Base-by-base conservation (phyloP, 1,140 invertebrate species). In the Zeugodacus cucurbitae region DNA sequence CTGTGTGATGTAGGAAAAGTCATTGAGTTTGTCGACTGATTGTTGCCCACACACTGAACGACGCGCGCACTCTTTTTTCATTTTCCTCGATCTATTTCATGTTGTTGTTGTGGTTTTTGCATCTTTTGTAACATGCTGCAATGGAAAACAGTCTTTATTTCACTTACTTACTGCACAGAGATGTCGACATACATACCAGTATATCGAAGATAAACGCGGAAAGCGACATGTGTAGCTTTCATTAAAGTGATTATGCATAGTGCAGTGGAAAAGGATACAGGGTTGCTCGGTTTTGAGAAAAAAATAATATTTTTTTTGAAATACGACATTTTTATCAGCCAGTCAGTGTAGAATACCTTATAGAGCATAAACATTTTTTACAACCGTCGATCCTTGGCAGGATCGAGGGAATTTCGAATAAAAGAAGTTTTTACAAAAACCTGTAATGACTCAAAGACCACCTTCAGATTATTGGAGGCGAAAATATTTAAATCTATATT, bases 1-100 rank as follows among this genome's bases (percentile, higher is more conserved):
- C 41, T 82, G 74, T 54, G 22, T 82, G 74, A 82, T 44, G 74
- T 82, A 82, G 74, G 74, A 82, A 82, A 82, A 82, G 74, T 82
- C 74, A 82, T 82, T 82, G 74, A 82, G 41, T 82, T 82, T 82
- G 74, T 82, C 41, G 41, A n/a, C 41, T 48, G 74, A n/a, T 82
- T 74, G 14, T 74, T 82, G 41, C 74, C 74, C 74, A 82, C 74
- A 70, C 67, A 82, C 37, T 4, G 41, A 48, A 82, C 32, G 37
- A 2, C 54, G 54, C 26, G 54, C 86, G 20, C n/a, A n/a, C n/a
- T n/a, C 10, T 59, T 54, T 59, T 86, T 54, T 87, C 59, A 37
- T 87, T 87, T 87, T 41, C 54, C 85, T 87, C n/a, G 41, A 82
- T 82, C 74, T 82, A 3, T 48, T 59, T 87, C 32, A 32, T 87